Evolutionary conservation across 2,113 vertebrate species (phyloP).

Genomic region (Synodontis membranacea): DNA sequence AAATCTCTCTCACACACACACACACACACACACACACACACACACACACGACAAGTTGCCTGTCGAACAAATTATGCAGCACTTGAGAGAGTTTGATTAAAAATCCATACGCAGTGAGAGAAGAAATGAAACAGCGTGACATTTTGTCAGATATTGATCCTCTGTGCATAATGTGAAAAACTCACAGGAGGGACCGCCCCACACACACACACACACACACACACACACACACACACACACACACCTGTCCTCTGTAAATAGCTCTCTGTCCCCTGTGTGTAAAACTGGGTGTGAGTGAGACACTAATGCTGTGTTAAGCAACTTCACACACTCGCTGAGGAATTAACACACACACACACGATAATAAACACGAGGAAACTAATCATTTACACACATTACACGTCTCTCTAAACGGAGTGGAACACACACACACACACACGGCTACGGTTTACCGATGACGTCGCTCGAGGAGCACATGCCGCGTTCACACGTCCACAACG

Average conservation of each 20-base stretch:
- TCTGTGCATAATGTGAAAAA: slow-evolving; percentile 9
- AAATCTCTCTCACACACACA: slow-evolving; percentile 12
- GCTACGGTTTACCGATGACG: too few species aligned
- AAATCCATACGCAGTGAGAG: slow-evolving; percentile 21
- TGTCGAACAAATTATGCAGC: background rate
- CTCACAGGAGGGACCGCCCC: slow-evolving; percentile 8
- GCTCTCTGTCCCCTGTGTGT: slow-evolving; percentile 37
- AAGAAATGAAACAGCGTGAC: background rate
- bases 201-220: background rate
- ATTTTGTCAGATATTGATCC: slow-evolving; percentile 23
- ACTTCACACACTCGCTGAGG: background rate
- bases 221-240: slow-evolving; percentile 8
- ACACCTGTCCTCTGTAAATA: slow-evolving; percentile 51
- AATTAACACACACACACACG: background rate
- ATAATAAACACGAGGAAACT: background rate
- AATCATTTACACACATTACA: background rate
- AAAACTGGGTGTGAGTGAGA: slow-evolving; percentile 14
- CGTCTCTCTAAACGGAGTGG: background rate
- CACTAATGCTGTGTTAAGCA: slow-evolving; percentile 55
- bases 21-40: slow-evolving; percentile 17
- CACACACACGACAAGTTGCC: background rate
- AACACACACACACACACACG: background rate
- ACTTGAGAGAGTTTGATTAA: slow-evolving; percentile 25
- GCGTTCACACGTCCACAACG: too few species aligned
- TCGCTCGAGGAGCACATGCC: too few species aligned